phyloP scores from a whole-genome alignment of 2,888 invertebrate species.

The Brachylomia viminalis region DNA sequence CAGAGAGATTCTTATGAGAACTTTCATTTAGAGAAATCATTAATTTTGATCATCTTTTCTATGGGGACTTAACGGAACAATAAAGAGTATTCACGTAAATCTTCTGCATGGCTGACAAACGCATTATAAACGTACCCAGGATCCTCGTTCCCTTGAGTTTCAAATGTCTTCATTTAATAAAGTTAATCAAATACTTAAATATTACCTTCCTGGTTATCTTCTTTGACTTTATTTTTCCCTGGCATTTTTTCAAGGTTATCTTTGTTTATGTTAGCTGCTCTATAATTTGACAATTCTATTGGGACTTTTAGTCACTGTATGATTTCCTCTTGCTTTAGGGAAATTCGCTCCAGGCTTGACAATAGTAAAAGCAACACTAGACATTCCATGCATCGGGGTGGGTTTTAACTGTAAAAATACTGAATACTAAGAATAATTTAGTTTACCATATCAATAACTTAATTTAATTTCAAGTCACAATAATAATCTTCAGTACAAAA shows the following conservation, averaged over 20 bases:
- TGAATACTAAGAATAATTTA: not conserved
- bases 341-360: not conserved
- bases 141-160: not conserved
- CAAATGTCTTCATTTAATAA: not conserved
- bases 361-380: not conserved
- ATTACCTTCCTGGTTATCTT: not conserved
- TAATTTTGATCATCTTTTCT: conserved; percentile 16
- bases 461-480: conserved; percentile 7
- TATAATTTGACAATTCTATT: not conserved
- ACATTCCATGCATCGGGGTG: too few relatives aligned
- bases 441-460: not conserved
- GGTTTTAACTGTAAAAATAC: not conserved
- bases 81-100: conserved; percentile 18
- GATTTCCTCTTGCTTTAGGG: not conserved
- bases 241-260: not conserved
- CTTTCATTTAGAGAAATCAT: conserved; percentile 48
- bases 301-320: not conserved
- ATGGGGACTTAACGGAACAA: not conserved
- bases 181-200: not conserved
- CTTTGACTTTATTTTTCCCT: not conserved
- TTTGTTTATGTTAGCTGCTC: not conserved
- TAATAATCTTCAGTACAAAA: conserved; percentile 8
- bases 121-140: not conserved
- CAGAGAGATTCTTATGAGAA: conserved; percentile 23
- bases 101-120: conserved; percentile 1